Evolutionary conservation across 2,113 vertebrate genomes (phyloP), one percentile per base, ranked within the genome.

Genomic region (Varanus salvator): DNA sequence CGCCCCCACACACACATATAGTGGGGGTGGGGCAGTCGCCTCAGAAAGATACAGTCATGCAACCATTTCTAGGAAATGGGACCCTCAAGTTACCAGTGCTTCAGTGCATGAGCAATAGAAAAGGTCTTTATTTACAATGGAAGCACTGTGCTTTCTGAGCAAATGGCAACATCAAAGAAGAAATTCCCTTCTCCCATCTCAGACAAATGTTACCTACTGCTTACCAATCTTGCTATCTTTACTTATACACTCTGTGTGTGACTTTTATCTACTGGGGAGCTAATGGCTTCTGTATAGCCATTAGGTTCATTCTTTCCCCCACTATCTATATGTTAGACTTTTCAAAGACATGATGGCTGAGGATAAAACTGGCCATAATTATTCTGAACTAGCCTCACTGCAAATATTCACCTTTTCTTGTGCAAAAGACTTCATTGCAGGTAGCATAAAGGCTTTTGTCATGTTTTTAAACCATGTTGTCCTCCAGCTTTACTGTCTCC

Each of bases 161-260:
- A 64, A 83, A 80, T 48, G 54, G 48, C 31, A 75, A 38, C 4
- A 44, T 66, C 54, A 17, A 12, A 87, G 52, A 57, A 38, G 2
- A 5, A 84, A 69, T 29, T 9, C 14, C 31, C 14, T 50, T 48
- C 25, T 69, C 6, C 17, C 84, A 12, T 85, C 23, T 48, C 54
- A 78, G 34, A 69, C 78, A 84, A 90, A 87, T 66, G 14, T 44
- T 50, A 57, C 44, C n/a, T 85, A 57, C 38, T 76, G 72, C 80
- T 74, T 75, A 50, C n/a, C 38, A 52, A 84, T 64, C 83, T 64
- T 86, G 87, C 44, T 80, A 74, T 85, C 25, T 76, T 89, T 86
- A 34, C 23, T 4, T 60, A 27, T 0, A 0, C 83, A 66, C 34
- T 78, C 52, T 38, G 75, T 23, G 75, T 27, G 78, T 44, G 38